Evolutionary conservation across 2,888 invertebrate species (phyloP).

Genomic region (Chrysolina oricalcia): DNA sequence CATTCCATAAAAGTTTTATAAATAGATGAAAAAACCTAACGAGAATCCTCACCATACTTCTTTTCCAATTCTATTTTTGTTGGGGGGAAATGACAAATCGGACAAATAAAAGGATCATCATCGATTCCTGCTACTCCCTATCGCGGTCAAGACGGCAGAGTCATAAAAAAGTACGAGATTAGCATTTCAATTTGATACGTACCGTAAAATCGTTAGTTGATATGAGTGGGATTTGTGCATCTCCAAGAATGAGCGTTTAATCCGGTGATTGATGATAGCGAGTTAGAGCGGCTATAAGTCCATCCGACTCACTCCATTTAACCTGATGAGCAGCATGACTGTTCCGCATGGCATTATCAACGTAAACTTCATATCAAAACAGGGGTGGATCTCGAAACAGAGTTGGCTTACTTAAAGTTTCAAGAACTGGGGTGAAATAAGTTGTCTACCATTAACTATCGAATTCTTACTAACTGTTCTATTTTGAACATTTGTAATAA

Average conservation of each 20-base stretch:
- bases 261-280: constrained; percentile 69
- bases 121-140: neutral
- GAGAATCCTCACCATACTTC: no score
- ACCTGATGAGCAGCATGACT: constrained; percentile 70
- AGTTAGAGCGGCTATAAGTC: constrained; percentile 68
- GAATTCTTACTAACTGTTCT: no score
- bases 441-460: no score
- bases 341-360: constrained; percentile 66
- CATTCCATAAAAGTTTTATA: no score
- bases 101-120: neutral
- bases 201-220: constrained; percentile 67
- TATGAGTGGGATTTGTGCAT: constrained; percentile 64
- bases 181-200: constrained; percentile 61
- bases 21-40: no score
- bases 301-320: constrained; percentile 72
- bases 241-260: constrained; percentile 67
- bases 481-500: no score
- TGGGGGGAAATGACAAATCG: neutral
- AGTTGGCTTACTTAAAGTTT: no score
- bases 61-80: neutral
- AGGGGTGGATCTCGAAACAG: constrained; percentile 32
- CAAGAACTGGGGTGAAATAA: no score
- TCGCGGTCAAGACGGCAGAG: neutral
- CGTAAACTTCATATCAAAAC: constrained; percentile 39
- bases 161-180: constrained; percentile 47